Base-by-base conservation (phyloP, 2,888 invertebrate species). In the Sepioteuthis lessoniana region DNA sequence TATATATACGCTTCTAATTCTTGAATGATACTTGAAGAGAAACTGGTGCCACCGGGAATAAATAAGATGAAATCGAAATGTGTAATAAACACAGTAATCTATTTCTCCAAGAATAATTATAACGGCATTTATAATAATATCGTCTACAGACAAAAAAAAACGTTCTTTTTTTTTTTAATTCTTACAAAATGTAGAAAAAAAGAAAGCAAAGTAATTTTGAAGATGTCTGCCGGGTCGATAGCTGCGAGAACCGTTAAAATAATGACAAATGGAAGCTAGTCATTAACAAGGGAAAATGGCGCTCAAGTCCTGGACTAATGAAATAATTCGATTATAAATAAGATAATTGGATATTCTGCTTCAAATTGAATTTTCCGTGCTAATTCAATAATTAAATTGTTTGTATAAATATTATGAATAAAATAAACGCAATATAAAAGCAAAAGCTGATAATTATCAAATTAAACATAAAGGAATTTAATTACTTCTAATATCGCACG, bases 391-490 rank as follows among this genome's bases (percentile, higher is more conserved):
- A 76, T 76, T 35, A 76, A 76, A 76, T 76, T 76, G n/a, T 76
- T 76, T 76, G 76, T 76, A 76, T 76, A 76, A 76, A 76, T 76
- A 55, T 55, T 55, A 76, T 76, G 76, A 76, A 76, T 76, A 31
- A 76, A 76, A 76, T 76, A 13, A 76, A 35, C 19, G 10, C 76
- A n/a, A 35, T 16, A 76, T 0, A 76, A 76, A 60, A 76, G n/a
- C 76, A 76, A 13, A 35, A 0, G 19, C n/a, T 35, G 19, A 19
- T 16, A 47, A 47, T 31, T 60, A 60, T 60, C 60, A 1, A 60
- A 60, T 60, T 60, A 60, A 60, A 8, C 60, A 60, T 28, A 60
- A 60, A 31, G 60, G 60, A 60, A 60, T 60, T 31, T 60, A 60
- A 60, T 60, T 60, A 60, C 31, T 31, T 60, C 60, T 31, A 31